Evolutionary conservation across 2,113 vertebrate species (phyloP).

Genomic region (Cynoglossus semilaevis): DNA sequence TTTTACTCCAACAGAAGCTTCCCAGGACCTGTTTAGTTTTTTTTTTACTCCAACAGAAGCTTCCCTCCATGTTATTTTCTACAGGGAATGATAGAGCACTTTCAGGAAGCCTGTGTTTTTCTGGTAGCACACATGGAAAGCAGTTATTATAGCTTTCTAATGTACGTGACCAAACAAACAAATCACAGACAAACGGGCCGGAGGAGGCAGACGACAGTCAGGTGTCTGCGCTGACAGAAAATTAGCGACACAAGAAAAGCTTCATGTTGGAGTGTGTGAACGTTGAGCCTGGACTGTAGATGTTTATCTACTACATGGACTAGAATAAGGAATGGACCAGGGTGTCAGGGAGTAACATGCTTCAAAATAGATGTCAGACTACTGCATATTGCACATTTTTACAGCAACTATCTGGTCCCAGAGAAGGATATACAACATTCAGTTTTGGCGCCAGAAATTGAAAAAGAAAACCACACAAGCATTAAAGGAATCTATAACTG

Average conservation of each 20-base stretch:
- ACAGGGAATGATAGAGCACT: conserved; percentile 37
- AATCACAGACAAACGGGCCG: neutral
- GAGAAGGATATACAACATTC: too few species aligned
- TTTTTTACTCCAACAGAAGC: too few species aligned
- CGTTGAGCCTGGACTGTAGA: neutral
- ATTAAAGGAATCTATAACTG: conserved; percentile 4
- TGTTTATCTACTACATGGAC: too few species aligned
- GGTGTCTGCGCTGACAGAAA: neutral
- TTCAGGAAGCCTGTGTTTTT: conserved; percentile 53
- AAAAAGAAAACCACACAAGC: neutral
- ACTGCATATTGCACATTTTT: too few species aligned
- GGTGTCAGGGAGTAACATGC: too few species aligned
- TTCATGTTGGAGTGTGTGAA: neutral
- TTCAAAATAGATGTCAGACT: too few species aligned
- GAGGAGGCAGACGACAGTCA: neutral
- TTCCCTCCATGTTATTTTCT: conserved; percentile 48
- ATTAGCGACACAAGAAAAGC: neutral
- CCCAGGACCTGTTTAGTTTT: conserved; percentile 44
- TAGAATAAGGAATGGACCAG: too few species aligned
- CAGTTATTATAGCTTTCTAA: conserved; percentile 18
- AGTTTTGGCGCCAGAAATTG: too few species aligned
- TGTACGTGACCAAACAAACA: conserved; percentile 17
- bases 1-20: conserved; percentile 24
- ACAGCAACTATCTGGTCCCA: too few species aligned
- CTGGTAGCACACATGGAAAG: conserved; percentile 50